Evolutionary conservation across 2,113 vertebrate species (phyloP).

Genomic region (Gambusia holbrooki): DNA sequence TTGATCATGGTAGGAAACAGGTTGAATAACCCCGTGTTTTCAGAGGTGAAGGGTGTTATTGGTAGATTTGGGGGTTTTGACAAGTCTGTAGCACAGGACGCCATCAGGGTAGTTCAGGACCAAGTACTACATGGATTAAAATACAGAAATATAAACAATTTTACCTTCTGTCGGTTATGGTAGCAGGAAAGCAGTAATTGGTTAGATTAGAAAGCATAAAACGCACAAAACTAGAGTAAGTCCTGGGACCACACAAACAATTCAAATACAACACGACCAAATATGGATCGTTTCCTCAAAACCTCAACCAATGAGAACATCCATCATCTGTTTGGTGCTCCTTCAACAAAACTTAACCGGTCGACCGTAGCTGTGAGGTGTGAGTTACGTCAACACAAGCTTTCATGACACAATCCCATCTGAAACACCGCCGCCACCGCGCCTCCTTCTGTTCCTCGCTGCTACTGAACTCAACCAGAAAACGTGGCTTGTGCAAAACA

Average conservation of each 20-base stretch:
- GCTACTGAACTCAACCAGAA: neutral
- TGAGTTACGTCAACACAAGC: neutral
- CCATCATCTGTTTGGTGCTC: neutral
- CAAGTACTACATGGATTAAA: neutral
- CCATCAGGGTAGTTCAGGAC: neutral
- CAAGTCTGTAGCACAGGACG: neutral
- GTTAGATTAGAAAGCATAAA: neutral
- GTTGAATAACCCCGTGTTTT: conserved; percentile 33
- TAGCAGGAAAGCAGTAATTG: neutral
- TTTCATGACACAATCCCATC: neutral
- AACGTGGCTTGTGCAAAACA: neutral
- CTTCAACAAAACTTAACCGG: neutral
- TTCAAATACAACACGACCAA: too few species aligned
- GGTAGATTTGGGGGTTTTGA: neutral
- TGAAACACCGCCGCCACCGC: neutral
- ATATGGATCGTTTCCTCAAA: neutral
- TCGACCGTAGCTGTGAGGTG: neutral
- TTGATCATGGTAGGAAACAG: conserved; percentile 10
- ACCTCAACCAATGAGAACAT: too few species aligned
- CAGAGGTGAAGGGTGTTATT: neutral
- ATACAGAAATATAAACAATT: neutral
- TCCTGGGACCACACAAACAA: neutral
- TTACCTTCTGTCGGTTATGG: neutral
- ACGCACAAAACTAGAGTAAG: neutral
- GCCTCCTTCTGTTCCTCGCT: neutral